Evolutionary conservation across 2,797 vertebrate genomes (phyloP).

Genomic region (Epinephelus malabaricus): DNA sequence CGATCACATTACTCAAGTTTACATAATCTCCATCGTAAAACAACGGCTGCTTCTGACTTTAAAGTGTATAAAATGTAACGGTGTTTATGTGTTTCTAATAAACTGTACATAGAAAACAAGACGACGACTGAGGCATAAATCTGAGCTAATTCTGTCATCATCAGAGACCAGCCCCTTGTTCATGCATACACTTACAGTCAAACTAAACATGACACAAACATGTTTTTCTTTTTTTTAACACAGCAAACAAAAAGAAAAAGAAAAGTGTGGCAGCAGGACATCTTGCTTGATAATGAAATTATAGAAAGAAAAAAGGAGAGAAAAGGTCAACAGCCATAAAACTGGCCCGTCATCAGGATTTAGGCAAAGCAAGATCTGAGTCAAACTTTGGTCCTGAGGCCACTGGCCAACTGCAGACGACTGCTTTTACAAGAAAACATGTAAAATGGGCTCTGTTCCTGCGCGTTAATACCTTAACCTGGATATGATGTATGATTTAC

Average conservation of each 20-base stretch:
- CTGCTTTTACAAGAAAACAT: slow-evolving; percentile 42
- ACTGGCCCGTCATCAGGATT: slow-evolving; percentile 76
- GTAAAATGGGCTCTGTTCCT: slow-evolving; percentile 53
- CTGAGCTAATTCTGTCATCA: slow-evolving; percentile 63
- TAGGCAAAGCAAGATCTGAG: slow-evolving; percentile 56
- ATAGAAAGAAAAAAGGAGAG: slow-evolving; percentile 18
- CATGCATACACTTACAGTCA: slow-evolving; percentile 64
- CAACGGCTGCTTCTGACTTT: slow-evolving; percentile 54
- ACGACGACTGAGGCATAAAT: slow-evolving; percentile 65
- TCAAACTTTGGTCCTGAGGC: slow-evolving; percentile 70
- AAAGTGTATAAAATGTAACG: slow-evolving; percentile 75
- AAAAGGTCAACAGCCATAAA: slow-evolving; percentile 80
- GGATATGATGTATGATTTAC: slow-evolving; percentile 54
- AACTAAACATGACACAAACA: slow-evolving; percentile 55
- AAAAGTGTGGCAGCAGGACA: slow-evolving; percentile 64
- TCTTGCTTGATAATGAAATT: slow-evolving; percentile 48
- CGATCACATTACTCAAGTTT: slow-evolving; percentile 71
- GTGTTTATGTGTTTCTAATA: slow-evolving; percentile 53
- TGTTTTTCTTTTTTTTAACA: slow-evolving; percentile 25
- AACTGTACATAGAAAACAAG: slow-evolving; percentile 64
- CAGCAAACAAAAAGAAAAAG: slow-evolving; percentile 51
- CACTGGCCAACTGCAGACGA: slow-evolving; percentile 46
- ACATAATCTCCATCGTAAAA: slow-evolving; percentile 67
- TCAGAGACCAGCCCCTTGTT: slow-evolving; percentile 84
- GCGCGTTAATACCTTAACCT: slow-evolving; percentile 57